These are phyloP conservation scores for Danio choprae DNA, from an alignment of 2,797 vertebrate genomes.

Conservation along the genomic window DNA sequence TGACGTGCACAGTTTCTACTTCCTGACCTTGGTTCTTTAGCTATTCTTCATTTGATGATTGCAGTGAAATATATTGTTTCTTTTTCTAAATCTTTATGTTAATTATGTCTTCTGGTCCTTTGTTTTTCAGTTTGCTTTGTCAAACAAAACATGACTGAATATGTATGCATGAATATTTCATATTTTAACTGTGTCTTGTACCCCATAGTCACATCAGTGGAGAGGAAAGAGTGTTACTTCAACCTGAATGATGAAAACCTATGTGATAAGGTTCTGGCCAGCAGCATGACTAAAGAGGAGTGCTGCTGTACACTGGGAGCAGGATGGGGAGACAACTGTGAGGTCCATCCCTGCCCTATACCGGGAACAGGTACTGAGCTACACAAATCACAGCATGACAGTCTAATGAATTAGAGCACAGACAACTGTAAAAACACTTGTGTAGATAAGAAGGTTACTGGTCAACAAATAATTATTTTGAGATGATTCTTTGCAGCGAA, in stretches of 20 bases:
- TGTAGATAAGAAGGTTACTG: not conserved
- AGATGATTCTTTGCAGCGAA: not conserved
- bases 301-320: conserved; percentile 97
- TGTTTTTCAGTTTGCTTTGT: not conserved
- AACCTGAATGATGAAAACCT: conserved; percentile 92
- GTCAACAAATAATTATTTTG: not conserved
- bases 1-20: not conserved
- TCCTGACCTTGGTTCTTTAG: not conserved
- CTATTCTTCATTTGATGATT: not conserved
- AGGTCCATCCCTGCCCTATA: conserved; percentile 94
- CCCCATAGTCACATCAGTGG: conserved; percentile 68
- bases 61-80: conserved; percentile 3
- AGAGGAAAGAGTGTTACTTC: conserved; percentile 95
- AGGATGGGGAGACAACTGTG: conserved; percentile 98
- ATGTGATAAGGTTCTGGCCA: conserved; percentile 93
- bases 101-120: not conserved
- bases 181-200: not conserved
- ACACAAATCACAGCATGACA: not conserved
- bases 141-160: conserved; percentile 8
- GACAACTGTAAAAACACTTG: not conserved
- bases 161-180: not conserved
- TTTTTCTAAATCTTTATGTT: no score
- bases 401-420: not conserved
- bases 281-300: conserved; percentile 92
- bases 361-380: conserved; percentile 82